phyloP scores from a whole-genome alignment of 2,113 vertebrate species.

The Bufo bufo region DNA sequence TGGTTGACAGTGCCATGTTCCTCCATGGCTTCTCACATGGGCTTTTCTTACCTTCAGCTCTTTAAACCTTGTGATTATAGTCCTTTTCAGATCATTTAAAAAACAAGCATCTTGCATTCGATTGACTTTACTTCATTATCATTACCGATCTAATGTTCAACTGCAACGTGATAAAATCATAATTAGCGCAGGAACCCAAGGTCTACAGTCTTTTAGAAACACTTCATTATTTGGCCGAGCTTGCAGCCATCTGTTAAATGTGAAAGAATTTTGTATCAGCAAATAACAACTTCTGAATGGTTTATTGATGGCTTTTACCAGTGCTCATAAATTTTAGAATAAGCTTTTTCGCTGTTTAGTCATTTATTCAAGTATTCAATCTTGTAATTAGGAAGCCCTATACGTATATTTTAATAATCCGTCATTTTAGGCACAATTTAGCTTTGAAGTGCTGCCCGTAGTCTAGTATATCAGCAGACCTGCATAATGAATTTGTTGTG shows the following conservation, averaged over 20 bases:
- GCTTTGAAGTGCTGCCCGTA: constrained; percentile 49
- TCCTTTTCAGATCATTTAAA: neutral
- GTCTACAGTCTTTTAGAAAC: constrained; percentile 24
- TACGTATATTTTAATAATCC: constrained; percentile 57
- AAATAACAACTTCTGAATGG: constrained; percentile 50
- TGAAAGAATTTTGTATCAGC: constrained; percentile 54
- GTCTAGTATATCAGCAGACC: constrained; percentile 49
- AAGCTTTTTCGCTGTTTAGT: constrained; percentile 53
- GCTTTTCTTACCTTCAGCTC: neutral
- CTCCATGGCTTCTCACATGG: neutral
- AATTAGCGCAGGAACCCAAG: constrained; percentile 45
- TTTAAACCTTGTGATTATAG: neutral
- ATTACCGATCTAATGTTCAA: constrained; percentile 38
- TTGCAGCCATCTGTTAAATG: constrained; percentile 56
- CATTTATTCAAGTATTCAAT: constrained; percentile 49
- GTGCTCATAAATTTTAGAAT: constrained; percentile 57
- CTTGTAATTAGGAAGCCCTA: constrained; percentile 55
- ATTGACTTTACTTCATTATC: constrained; percentile 44
- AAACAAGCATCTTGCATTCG: neutral
- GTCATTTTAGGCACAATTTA: constrained; percentile 43
- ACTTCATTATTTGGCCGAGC: constrained; percentile 54
- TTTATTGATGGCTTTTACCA: constrained; percentile 58
- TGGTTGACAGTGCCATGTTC: neutral
- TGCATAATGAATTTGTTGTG: constrained; percentile 49
- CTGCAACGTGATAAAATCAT: constrained; percentile 54